Conservation (phyloP, 2,888 invertebrate genomes). For the Drymonia ruficornis region DNA sequence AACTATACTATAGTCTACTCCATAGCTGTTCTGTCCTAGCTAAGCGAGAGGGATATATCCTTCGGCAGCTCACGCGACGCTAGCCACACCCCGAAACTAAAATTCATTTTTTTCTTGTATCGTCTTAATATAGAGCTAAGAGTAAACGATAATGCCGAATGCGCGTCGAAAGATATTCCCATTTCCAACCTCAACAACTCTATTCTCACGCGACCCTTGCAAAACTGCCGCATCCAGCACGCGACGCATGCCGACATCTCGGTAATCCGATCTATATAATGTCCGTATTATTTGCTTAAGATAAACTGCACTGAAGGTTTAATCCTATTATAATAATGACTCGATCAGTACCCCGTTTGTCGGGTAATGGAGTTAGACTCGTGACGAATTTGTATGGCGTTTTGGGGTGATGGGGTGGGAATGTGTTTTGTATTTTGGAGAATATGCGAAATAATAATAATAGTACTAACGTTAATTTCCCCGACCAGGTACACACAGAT, state of each 20-base stretch:
- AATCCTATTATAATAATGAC: slow-evolving; percentile 40
- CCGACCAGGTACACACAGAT: too few relatives aligned
- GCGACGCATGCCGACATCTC: slow-evolving; percentile 5
- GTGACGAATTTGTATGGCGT: not conserved
- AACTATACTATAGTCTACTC: too few relatives aligned
- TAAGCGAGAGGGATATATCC: too few relatives aligned
- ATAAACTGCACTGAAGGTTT: slow-evolving; percentile 39
- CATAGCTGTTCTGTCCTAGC: too few relatives aligned
- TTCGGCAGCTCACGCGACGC: too few relatives aligned
- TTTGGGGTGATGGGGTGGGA: not conserved
- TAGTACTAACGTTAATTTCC: not conserved
- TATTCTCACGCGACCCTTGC: slow-evolving; percentile 1
- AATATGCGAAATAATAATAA: not conserved
- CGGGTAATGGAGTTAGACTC: slow-evolving; percentile 6
- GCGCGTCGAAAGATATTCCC: not conserved
- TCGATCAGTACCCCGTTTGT: slow-evolving; percentile 6
- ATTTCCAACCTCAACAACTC: not conserved
- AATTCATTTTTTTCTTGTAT: too few relatives aligned
- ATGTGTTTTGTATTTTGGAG: not conserved
- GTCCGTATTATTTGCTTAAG: slow-evolving; percentile 49
- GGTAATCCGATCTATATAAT: slow-evolving; percentile 52
- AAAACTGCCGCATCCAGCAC: slow-evolving; percentile 15
- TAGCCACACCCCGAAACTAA: too few relatives aligned
- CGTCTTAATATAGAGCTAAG: too few relatives aligned
- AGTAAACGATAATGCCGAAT: not conserved